Conservation (phyloP, 1,140 invertebrate species). For the Acromyrmex heyeri region DNA sequence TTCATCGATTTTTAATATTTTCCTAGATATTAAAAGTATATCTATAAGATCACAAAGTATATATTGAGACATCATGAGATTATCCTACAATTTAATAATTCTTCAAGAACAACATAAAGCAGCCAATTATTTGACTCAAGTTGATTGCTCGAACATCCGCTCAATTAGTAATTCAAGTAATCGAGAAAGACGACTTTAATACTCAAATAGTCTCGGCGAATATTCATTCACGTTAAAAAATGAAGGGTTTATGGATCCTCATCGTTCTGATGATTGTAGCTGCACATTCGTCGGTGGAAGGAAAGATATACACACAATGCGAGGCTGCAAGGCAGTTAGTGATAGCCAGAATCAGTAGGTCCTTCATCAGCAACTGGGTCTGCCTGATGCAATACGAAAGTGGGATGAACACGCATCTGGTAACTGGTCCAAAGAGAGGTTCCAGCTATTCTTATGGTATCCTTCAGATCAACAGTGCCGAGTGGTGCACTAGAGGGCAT, state of each 20-base stretch:
- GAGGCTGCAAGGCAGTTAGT: constrained; percentile 79
- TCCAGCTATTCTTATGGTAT: constrained; percentile 90
- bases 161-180: neutral
- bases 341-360: constrained; percentile 74
- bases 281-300: constrained; percentile 42
- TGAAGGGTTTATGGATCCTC: constrained; percentile 12
- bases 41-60: neutral
- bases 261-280: neutral
- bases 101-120: neutral
- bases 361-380: constrained; percentile 87
- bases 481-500: constrained; percentile 90
- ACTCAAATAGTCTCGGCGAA: neutral
- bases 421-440: constrained; percentile 89
- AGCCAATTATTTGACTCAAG: neutral
- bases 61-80: neutral
- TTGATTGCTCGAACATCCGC: neutral
- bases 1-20: no score
- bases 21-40: neutral
- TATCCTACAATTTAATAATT: neutral
- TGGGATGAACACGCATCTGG: constrained; percentile 88
- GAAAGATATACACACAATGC: constrained; percentile 78
- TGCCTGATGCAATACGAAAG: constrained; percentile 91
- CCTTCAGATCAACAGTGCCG: constrained; percentile 91
- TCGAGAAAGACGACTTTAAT: neutral
- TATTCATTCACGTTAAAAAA: no score